Conservation (phyloP, 2,888 invertebrate genomes). For the Caenorhabditis sinica region DNA sequence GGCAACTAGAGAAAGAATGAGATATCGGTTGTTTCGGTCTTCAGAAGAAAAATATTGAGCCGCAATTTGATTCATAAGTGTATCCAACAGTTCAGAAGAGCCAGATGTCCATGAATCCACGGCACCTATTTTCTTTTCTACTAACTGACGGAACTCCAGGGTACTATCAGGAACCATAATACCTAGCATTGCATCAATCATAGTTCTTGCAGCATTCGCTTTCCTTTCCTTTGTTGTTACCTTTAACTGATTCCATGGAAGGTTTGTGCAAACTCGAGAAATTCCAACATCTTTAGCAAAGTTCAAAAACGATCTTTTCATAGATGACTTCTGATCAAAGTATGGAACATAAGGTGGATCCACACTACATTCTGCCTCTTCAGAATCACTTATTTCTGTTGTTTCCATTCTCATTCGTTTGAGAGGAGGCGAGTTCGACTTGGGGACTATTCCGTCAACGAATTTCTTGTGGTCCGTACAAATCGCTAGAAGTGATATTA, state of each 20-base stretch:
- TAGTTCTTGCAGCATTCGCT: neutral
- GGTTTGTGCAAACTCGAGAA: neutral
- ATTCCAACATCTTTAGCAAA: neutral
- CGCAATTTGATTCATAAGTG: neutral
- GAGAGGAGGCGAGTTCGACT: neutral
- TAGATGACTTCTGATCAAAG: neutral
- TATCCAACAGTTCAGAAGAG: neutral
- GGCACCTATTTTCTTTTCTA: neutral
- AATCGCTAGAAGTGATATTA: neutral
- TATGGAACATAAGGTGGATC: neutral
- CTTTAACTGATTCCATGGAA: neutral
- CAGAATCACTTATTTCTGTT: too few species aligned
- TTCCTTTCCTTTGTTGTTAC: neutral
- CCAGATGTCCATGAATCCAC: neutral
- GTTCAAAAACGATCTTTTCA: neutral
- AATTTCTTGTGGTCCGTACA: neutral
- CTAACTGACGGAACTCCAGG: neutral
- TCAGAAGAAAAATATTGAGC: constrained; percentile 4
- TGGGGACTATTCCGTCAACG: neutral
- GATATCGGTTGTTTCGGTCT: neutral
- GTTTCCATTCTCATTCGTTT: too few species aligned
- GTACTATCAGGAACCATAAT: neutral
- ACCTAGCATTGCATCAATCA: neutral
- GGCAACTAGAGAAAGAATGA: neutral
- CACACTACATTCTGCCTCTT: too few species aligned